Percentiles rank a stretch among this genome's conserved stretches.
phyloP scores from a whole-genome alignment of 2,797 vertebrate genomes.

The Crossoptilon crossoptilon region DNA sequence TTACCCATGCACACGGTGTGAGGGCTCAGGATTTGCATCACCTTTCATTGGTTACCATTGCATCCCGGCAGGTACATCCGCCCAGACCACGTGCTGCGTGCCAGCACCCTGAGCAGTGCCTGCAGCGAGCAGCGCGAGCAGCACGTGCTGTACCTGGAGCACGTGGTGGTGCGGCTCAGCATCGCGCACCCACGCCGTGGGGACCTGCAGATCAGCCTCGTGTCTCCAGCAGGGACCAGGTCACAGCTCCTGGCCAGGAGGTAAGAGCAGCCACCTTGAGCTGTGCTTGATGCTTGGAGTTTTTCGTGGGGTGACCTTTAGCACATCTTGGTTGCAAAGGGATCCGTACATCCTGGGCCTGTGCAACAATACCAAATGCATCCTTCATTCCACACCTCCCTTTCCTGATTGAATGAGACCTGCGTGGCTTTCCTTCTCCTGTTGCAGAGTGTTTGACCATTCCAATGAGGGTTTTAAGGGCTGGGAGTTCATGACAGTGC shows the following conservation, averaged over 20 bases:
- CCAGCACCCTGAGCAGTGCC: conserved; percentile 81
- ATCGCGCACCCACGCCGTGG: conserved; percentile 89
- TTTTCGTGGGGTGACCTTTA: fast-evolving
- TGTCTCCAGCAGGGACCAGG: conserved; percentile 89
- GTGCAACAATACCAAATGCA: neutral
- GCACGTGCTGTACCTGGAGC: conserved; percentile 86
- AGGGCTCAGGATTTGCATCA: conserved; percentile 53
- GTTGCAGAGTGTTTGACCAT: conserved; percentile 86
- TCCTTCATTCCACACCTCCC: neutral
- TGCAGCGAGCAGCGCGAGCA: conserved; percentile 84
- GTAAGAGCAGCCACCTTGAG: conserved; percentile 60
- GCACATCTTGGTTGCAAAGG: neutral
- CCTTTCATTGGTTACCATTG: neutral
- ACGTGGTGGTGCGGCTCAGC: conserved; percentile 87
- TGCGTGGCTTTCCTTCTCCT: neutral
- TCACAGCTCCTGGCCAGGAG: conserved; percentile 91
- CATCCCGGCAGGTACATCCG: conserved; percentile 84
- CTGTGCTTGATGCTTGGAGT: neutral
- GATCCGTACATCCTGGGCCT: neutral
- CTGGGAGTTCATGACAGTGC: conserved; percentile 97
- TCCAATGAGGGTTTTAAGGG: conserved; percentile 92
- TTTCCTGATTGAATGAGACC: neutral
- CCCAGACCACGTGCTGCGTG: conserved; percentile 83
- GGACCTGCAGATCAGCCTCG: conserved; percentile 91
- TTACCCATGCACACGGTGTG: conserved; percentile 32